These are phyloP conservation scores for Strigops habroptila DNA, from an alignment of 2,113 vertebrate species.

Conservation along the genomic window DNA sequence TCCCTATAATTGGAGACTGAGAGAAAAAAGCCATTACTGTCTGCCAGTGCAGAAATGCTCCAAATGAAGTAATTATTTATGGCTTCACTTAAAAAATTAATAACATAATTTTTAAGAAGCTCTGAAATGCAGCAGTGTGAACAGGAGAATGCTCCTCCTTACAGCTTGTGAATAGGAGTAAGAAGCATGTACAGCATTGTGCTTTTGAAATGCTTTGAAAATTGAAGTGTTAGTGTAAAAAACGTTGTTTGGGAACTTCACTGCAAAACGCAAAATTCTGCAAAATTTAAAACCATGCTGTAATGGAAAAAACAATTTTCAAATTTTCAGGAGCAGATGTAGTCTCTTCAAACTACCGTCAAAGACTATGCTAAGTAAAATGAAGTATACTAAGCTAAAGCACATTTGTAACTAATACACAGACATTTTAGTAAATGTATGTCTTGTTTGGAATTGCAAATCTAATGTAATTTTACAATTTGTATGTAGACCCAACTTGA, in stretches of 20 bases:
- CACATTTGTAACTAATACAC: background rate
- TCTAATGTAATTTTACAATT: background rate
- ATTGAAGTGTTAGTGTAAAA: background rate
- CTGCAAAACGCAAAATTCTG: background rate
- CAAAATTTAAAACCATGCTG: background rate
- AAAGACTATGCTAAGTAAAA: background rate
- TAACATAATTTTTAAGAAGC: background rate
- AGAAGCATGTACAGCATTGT: background rate
- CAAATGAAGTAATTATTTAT: constrained; percentile 17
- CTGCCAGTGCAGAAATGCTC: constrained; percentile 8
- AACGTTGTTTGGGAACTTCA: background rate
- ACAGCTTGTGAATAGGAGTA: background rate
- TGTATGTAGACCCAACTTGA: background rate
- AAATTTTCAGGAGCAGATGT: background rate
- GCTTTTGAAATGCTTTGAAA: background rate
- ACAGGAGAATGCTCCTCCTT: background rate
- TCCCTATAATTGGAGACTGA: constrained; percentile 8
- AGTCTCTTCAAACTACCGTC: background rate
- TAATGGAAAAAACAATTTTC: background rate
- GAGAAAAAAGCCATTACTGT: background rate
- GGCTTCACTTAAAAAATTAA: background rate
- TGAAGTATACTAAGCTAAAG: background rate
- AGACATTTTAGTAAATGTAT: background rate
- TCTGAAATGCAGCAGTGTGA: background rate
- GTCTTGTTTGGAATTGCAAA: constrained; percentile 1